These are phyloP conservation scores for Volucella inflata DNA, from an alignment of 2,888 invertebrate species.

Conservation along the genomic window DNA sequence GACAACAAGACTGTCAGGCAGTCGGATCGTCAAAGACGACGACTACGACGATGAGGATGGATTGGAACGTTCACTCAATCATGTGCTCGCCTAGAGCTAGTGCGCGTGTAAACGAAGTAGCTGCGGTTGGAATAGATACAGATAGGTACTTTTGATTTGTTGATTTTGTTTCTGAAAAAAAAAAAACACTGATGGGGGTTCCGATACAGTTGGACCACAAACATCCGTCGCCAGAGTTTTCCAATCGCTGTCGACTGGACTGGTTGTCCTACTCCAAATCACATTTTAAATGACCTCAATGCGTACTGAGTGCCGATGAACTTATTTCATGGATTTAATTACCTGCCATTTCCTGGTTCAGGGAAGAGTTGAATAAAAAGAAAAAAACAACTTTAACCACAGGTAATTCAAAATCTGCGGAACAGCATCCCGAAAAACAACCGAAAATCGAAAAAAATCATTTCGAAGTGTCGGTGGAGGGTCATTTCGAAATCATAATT, in stretches of 20 bases:
- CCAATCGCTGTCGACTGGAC: slow-evolving; percentile 36
- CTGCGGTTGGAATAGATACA: slow-evolving; percentile 49
- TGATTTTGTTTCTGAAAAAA: background rate
- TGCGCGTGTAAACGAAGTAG: slow-evolving; percentile 68
- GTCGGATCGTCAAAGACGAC: background rate
- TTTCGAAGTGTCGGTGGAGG: slow-evolving; percentile 62
- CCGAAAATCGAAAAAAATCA: slow-evolving; percentile 9
- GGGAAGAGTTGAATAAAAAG: slow-evolving; percentile 17
- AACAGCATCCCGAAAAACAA: slow-evolving; percentile 43
- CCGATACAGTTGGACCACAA: slow-evolving; percentile 57
- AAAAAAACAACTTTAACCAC: slow-evolving; percentile 9
- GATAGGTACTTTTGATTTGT: slow-evolving; percentile 15
- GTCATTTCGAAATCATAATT: slow-evolving; percentile 60
- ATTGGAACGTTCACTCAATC: slow-evolving; percentile 61
- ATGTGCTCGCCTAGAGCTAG: slow-evolving; percentile 62
- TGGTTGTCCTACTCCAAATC: slow-evolving; percentile 62
- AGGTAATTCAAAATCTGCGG: slow-evolving; percentile 25
- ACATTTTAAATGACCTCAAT: slow-evolving; percentile 73
- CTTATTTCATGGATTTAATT: slow-evolving; percentile 82
- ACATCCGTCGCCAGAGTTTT: slow-evolving; percentile 68
- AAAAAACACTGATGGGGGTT: slow-evolving; percentile 11
- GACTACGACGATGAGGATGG: slow-evolving; percentile 1
- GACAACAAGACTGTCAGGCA: too few relatives aligned
- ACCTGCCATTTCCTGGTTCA: slow-evolving; percentile 83
- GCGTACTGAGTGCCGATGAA: slow-evolving; percentile 74